Evolutionary conservation across 2,113 vertebrate genomes (phyloP), one percentile per base, ranked within the genome.

Genomic region (Lichenostomus cassidix): DNA sequence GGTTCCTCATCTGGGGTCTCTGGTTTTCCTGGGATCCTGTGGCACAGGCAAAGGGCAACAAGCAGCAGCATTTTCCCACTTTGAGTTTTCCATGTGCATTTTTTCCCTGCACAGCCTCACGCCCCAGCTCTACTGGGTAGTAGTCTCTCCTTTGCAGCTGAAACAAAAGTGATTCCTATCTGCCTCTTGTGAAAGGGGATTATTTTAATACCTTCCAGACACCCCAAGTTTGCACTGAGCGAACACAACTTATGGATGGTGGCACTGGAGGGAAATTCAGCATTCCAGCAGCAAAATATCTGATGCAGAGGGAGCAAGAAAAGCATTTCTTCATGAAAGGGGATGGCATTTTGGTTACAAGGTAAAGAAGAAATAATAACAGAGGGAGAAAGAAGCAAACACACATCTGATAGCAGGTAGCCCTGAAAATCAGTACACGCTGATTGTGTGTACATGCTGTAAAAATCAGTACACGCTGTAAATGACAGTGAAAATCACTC

Each of bases 171-270:
- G 11, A 2, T 46, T 91, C 59, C 41, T 63, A 1, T 28, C 25
- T 50, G 29, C 15, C 24, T 75, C 65, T 75, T 44, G n/a, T 67
- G 20, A 63, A 13, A 7, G 10, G 18, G n/a, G 16, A 6, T 31
- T 52, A 18, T 56, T 74, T 74, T 52, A 55, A 14, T 14, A 44
- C 31, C 16, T 64, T 68, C 39, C n/a, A 63, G 56, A 67, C 4
- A n/a, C 4, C 49, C n/a, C 41, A 88, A 31, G 17, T 25, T 37
- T 17, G 27, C 3, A 0, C 0, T 0, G 4, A 46, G 16, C 5
- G 3, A 44, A 35, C 2, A 1, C 15, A 75, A 7, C 6, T 87
- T 67, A 12, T 6, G 46, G 44, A 29, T 77, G 28, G 27, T 50
- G 52, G 17, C 42, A 71, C 24, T 31, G 41, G 24, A 75, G n/a